A percentile compares a stretch with the other conserved stretches of the same genome.
phyloP scores from a whole-genome alignment of 2,888 invertebrate species.

The Prostheceraeus crozeri region DNA sequence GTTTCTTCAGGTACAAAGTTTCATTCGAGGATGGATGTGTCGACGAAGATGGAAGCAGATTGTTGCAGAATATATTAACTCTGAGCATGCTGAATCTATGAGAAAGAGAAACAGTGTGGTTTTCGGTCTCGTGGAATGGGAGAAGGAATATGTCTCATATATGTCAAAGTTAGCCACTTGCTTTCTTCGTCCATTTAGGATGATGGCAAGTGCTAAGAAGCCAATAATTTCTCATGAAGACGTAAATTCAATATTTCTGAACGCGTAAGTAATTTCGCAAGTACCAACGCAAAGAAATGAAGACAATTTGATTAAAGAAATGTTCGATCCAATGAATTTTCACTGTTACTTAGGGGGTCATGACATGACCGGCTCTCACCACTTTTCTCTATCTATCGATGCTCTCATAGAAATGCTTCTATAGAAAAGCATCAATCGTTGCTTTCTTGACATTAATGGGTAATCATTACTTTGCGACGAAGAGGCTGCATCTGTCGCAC shows the following conservation, averaged over 20 bases:
- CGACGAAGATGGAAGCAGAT: constrained; percentile 85
- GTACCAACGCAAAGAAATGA: no score
- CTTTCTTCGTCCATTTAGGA: constrained; percentile 74
- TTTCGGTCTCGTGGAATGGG: constrained; percentile 67
- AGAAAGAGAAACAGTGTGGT: constrained; percentile 74
- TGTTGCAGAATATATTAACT: constrained; percentile 84
- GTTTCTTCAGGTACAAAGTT: constrained; percentile 70
- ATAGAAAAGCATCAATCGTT: no score
- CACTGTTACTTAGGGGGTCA: no score
- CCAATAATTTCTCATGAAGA: constrained; percentile 86
- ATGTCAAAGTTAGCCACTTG: constrained; percentile 76
- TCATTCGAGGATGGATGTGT: constrained; percentile 85
- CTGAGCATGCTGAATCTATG: constrained; percentile 87
- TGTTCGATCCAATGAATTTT: no score
- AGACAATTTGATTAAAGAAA: no score
- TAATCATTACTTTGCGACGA: no score
- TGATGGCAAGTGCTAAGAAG: constrained; percentile 85
- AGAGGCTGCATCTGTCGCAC: no score
- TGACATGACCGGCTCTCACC: no score
- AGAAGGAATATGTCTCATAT: constrained; percentile 84
- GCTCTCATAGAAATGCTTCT: no score
- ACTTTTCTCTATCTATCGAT: no score
- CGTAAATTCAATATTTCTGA: constrained; percentile 83
- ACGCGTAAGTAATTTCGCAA: constrained; percentile 59
- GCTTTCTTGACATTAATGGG: no score